Evolutionary conservation across 2,797 vertebrate species (phyloP).

Genomic region (Dendrocincla fuliginosa): DNA sequence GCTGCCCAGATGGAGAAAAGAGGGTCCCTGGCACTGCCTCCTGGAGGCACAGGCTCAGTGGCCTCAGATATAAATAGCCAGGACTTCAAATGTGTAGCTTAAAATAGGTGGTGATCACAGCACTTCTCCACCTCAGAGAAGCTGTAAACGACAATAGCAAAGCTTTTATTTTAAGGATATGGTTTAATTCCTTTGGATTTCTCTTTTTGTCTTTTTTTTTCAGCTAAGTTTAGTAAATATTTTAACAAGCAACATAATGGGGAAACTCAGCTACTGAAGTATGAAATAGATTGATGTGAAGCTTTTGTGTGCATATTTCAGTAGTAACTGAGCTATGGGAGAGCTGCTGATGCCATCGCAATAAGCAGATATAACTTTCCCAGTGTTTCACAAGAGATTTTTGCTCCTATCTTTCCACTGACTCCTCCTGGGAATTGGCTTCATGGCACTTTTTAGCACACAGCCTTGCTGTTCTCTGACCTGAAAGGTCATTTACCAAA

Average conservation of each 20-base stretch:
- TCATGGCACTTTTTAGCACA: neutral
- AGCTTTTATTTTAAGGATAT: neutral
- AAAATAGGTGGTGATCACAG: neutral
- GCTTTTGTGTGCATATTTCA: neutral
- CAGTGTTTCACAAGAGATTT: neutral
- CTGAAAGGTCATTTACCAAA: neutral
- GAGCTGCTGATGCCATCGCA: neutral
- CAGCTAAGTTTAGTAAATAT: neutral
- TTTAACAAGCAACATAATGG: neutral
- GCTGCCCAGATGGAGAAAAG: neutral
- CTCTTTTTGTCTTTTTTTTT: too few relatives aligned
- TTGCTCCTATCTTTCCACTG: neutral
- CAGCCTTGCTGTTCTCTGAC: neutral
- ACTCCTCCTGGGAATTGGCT: neutral
- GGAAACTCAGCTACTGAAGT: neutral
- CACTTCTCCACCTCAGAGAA: neutral
- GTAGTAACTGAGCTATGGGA: neutral
- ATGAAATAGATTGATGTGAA: conserved; percentile 2
- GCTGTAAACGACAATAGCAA: neutral
- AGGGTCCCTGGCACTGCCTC: neutral
- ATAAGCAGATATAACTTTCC: neutral
- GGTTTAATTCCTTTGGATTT: neutral
- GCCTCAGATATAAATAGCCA: neutral
- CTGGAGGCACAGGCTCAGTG: neutral
- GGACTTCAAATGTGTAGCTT: neutral